Percentiles rank a stretch among this genome's conserved stretches.
Conservation (phyloP, 2,888 invertebrate species). For the Athalia circularis region DNA sequence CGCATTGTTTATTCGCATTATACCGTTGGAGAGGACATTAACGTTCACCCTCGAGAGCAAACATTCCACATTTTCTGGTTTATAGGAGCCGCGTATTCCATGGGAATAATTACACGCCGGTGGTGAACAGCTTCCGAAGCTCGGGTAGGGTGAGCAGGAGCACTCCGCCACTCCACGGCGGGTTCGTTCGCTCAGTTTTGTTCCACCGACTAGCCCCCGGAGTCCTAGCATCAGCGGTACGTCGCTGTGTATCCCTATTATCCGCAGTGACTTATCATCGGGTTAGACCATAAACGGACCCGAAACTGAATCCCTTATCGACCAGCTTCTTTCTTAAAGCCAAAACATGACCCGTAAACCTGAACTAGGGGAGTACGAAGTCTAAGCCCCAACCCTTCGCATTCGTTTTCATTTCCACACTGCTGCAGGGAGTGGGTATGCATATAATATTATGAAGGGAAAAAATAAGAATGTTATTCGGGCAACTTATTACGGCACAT, state of each 20-base stretch:
- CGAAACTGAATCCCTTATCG: constrained; percentile 44
- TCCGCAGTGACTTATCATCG: constrained; percentile 41
- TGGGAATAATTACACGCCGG: constrained; percentile 29
- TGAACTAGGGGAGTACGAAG: constrained; percentile 12
- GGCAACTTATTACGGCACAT: constrained; percentile 9
- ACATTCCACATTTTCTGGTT: background rate
- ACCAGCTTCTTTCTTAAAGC: constrained; percentile 27
- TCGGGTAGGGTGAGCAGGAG: background rate
- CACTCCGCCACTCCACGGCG: background rate
- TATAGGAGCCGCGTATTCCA: constrained; percentile 10
- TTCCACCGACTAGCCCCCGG: constrained; percentile 22
- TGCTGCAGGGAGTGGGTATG: constrained; percentile 10
- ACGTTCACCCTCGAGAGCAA: background rate
- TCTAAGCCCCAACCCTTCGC: constrained; percentile 17
- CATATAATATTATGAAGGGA: background rate
- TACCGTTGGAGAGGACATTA: background rate
- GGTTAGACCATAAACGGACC: constrained; percentile 43
- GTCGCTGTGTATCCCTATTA: constrained; percentile 38
- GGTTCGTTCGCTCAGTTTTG: constrained; percentile 28
- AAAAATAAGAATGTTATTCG: constrained; percentile 26
- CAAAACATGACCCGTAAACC: constrained; percentile 23
- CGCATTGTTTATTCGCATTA: background rate
- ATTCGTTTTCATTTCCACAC: constrained; percentile 29
- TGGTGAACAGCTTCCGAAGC: background rate
- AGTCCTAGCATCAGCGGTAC: constrained; percentile 29